phyloP scores from a whole-genome alignment of 2,888 invertebrate genomes.

The Pseudococcus viburni region DNA sequence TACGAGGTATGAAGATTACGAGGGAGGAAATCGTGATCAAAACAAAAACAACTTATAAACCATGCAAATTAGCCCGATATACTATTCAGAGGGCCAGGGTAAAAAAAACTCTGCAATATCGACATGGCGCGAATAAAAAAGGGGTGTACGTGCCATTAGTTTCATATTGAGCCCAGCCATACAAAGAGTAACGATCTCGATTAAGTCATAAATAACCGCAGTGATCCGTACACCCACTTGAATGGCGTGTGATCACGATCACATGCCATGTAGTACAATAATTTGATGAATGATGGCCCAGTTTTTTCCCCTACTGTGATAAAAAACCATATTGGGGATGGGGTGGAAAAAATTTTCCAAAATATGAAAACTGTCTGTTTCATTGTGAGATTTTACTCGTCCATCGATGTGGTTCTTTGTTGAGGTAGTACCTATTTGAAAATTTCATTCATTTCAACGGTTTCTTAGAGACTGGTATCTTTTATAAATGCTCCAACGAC shows the following conservation, averaged over 20 bases:
- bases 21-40: constrained; percentile 49
- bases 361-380: neutral
- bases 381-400: neutral
- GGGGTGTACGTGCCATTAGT: constrained; percentile 47
- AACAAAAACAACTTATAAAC: constrained; percentile 44
- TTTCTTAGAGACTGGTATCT: neutral
- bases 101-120: neutral
- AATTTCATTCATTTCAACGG: constrained; percentile 35
- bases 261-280: constrained; percentile 25
- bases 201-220: constrained; percentile 55
- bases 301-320: neutral
- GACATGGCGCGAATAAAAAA: constrained; percentile 9
- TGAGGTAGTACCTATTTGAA: neutral
- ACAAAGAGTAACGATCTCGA: constrained; percentile 48
- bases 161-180: neutral
- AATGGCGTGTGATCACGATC: constrained; percentile 50
- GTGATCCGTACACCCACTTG: constrained; percentile 42
- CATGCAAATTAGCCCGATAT: constrained; percentile 34
- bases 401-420: neutral
- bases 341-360: neutral
- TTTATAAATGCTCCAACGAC: constrained; percentile 12
- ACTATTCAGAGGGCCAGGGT: neutral
- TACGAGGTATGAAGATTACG: neutral
- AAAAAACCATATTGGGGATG: neutral
- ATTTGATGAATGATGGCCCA: constrained; percentile 25